Evolutionary conservation across 2,888 invertebrate genomes (phyloP).

Genomic region (Coleophora flavipennella): DNA sequence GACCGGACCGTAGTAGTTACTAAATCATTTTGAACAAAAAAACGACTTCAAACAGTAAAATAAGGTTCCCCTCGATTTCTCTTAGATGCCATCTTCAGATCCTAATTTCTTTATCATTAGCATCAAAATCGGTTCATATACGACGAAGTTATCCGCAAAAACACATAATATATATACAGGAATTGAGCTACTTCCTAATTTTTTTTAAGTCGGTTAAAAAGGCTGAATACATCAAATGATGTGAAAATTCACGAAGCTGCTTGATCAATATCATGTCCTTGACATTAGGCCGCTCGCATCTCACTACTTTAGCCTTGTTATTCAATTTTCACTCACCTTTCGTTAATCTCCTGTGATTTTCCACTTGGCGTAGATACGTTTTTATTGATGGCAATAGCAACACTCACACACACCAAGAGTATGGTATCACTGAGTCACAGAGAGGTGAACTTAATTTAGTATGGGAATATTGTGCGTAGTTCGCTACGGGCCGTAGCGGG

Average conservation of each 20-base stretch:
- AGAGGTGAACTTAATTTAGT: conserved; percentile 33
- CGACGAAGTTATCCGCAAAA: too few species aligned
- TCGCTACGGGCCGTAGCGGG: conserved; percentile 38
- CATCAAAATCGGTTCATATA: too few species aligned
- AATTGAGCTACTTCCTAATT: too few species aligned
- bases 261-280: conserved; percentile 66
- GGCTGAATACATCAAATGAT: conserved; percentile 1
- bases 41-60: too few species aligned
- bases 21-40: too few species aligned
- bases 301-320: conserved; percentile 37
- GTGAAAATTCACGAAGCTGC: conserved; percentile 24
- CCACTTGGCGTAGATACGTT: not conserved
- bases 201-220: conserved; percentile 11
- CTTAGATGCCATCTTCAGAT: too few species aligned
- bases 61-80: too few species aligned
- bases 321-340: conserved; percentile 52
- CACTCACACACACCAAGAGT: conserved; percentile 1
- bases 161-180: too few species aligned
- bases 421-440: not conserved
- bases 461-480: conserved; percentile 26
- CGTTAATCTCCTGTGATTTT: conserved; percentile 1
- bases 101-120: too few species aligned
- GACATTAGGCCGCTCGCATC: conserved; percentile 46
- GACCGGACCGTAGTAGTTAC: too few species aligned
- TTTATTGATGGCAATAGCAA: not conserved